Conservation (phyloP, 2,797 vertebrate species). For the Neosilurus hyrtlii region DNA sequence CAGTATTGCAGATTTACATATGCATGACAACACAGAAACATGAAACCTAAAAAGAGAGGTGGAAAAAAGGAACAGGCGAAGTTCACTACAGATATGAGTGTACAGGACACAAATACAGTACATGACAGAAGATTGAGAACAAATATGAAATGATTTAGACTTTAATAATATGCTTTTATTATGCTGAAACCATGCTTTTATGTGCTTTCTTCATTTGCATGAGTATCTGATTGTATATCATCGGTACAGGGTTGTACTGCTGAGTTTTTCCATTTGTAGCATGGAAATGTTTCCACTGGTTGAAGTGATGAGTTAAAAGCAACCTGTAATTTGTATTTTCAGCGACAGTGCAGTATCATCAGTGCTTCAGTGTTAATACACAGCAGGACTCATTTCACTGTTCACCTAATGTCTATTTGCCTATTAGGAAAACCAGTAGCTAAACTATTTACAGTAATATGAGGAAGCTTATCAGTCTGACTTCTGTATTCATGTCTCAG, state of each 20-base stretch:
- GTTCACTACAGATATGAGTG: conserved; percentile 3
- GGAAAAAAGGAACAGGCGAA: background rate
- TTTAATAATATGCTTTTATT: conserved; percentile 1
- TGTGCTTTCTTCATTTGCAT: conserved; percentile 7
- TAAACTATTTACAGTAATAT: background rate
- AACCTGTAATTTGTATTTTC: background rate
- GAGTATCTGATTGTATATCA: conserved; percentile 5
- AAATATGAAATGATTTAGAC: background rate
- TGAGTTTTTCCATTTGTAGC: background rate
- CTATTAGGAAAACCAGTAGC: background rate
- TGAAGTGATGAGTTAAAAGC: conserved; percentile 5
- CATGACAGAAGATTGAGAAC: background rate
- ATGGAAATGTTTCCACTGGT: background rate
- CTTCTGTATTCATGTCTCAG: background rate
- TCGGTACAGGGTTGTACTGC: background rate
- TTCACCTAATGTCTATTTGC: background rate
- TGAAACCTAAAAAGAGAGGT: background rate
- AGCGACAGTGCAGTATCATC: background rate
- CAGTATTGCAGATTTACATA: conserved; percentile 11
- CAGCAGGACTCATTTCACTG: background rate
- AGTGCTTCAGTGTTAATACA: background rate
- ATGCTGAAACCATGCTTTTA: background rate
- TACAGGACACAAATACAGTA: background rate
- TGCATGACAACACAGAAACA: conserved; percentile 5
- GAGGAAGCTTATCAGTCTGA: background rate